phyloP scores from a whole-genome alignment of 2,797 vertebrate genomes.

The Pyrocephalus nanus region DNA sequence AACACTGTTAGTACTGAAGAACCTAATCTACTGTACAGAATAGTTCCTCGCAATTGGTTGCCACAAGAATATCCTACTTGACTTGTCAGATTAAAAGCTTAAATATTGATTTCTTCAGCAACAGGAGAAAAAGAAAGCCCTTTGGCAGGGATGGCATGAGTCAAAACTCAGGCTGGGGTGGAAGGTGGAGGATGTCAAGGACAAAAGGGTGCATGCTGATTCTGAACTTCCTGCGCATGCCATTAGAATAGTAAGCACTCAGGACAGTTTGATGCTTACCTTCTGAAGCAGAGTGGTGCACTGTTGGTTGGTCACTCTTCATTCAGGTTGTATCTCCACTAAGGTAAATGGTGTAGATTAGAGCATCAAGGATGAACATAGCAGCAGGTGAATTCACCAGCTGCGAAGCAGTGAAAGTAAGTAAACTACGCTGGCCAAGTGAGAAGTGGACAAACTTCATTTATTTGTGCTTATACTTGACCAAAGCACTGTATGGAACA shows the following conservation, averaged over 20 bases:
- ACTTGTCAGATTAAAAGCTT: conserved; percentile 1
- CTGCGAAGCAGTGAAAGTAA: background rate
- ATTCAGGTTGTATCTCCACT: background rate
- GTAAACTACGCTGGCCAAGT: background rate
- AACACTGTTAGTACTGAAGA: background rate
- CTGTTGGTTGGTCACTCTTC: background rate
- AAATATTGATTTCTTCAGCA: background rate
- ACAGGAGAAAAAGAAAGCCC: background rate
- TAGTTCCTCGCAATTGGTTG: background rate
- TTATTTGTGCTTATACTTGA: background rate
- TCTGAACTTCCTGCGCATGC: background rate
- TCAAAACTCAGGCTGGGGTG: background rate
- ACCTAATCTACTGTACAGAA: background rate
- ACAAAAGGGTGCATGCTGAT: background rate
- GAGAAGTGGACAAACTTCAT: background rate
- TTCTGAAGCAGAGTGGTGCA: background rate
- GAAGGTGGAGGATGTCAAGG: background rate
- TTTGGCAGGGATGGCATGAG: background rate
- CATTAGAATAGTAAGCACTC: background rate
- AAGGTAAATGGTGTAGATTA: background rate
- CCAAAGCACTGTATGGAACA: background rate
- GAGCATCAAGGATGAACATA: background rate
- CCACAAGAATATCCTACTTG: background rate
- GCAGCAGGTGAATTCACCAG: background rate
- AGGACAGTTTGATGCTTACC: background rate